These are phyloP conservation scores for Hippocampus mohnikei DNA, from an alignment of 2,113 vertebrate genomes.

Conservation along the genomic window DNA sequence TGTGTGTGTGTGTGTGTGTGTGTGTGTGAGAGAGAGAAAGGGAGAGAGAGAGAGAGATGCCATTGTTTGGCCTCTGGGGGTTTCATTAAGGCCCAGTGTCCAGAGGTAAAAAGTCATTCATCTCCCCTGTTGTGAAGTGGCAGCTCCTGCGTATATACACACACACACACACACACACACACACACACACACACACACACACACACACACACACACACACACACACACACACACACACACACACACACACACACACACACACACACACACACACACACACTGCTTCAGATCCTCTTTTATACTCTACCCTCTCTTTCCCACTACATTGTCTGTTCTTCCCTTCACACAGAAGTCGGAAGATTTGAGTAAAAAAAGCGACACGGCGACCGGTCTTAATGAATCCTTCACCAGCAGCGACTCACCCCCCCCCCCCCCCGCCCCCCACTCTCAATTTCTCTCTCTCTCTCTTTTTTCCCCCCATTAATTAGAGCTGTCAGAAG, in stretches of 20 bases:
- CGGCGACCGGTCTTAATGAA: constrained; percentile 74
- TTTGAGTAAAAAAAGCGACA: constrained; percentile 34
- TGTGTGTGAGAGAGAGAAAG: constrained; percentile 30
- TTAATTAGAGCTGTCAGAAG: constrained; percentile 83
- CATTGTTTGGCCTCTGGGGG: constrained; percentile 78
- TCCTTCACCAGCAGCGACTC: constrained; percentile 62
- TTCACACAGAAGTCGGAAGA: constrained; percentile 15
- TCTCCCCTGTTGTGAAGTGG: constrained; percentile 76
- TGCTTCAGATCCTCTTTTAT: constrained; percentile 35
- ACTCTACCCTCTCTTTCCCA: constrained; percentile 27
- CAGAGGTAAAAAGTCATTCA: constrained; percentile 80
- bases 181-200: constrained; percentile 23
- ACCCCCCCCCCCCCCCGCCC: constrained; percentile 27
- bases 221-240: neutral
- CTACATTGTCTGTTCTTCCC: constrained; percentile 34
- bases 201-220: neutral
- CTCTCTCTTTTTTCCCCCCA: constrained; percentile 46
- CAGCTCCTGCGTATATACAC: constrained; percentile 53
- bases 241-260: neutral
- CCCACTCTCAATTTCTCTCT: constrained; percentile 44
- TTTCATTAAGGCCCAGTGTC: constrained; percentile 80
- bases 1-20: constrained; percentile 10
- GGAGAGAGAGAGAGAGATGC: constrained; percentile 30
- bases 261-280: neutral
- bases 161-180: neutral